Evolutionary conservation across 2,888 invertebrate genomes (phyloP), one percentile per base, ranked within the genome.

Genomic region (Drosophila nr. perissopoda): DNA sequence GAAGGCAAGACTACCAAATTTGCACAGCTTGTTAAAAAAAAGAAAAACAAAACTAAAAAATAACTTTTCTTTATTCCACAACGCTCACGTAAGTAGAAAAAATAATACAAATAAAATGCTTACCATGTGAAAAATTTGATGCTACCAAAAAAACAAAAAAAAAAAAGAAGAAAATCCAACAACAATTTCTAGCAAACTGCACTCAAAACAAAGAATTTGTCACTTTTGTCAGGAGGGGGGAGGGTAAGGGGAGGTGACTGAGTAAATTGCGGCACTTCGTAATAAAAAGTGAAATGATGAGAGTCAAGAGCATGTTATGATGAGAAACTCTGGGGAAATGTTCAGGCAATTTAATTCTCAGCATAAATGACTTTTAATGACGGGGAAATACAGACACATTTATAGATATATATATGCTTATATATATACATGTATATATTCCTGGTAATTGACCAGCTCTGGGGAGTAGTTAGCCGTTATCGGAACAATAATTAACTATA

Each of bases 61-160:
- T 2, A 46, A 49, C 58, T 52, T 46, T 42, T 29, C 27, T 65
- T 61, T 65, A 52, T 36, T 42, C 42, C 11, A 18, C 34, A 18
- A 25, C 36, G 60, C 58, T 62, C 82, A 89, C 70, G 90, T 89
- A 86, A 85, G 90, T 88, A 74, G 6, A 72, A 63, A 60, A 25
- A 27, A 54, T 16, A 1, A 53, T 25, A 38, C 36, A 18, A 40
- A 27, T 38, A 36, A 59, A 71, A 66, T 48, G 81, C 80, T 85
- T 73, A 79, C 42, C 48, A 64, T 66, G 74, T 74, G 56, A 38
- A 78, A 78, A 89, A 75, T 75, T 80, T 65, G 70, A 73, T 65
- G 89, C 85, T 84, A 87, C 82, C 88, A 89, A 79, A 46, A 46
- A 53, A 36, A 4, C 7, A 65, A 58, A 29, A 57, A 21, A 4